phyloP scores from a whole-genome alignment of 2,888 invertebrate species.

The Endomychus coccineus region DNA sequence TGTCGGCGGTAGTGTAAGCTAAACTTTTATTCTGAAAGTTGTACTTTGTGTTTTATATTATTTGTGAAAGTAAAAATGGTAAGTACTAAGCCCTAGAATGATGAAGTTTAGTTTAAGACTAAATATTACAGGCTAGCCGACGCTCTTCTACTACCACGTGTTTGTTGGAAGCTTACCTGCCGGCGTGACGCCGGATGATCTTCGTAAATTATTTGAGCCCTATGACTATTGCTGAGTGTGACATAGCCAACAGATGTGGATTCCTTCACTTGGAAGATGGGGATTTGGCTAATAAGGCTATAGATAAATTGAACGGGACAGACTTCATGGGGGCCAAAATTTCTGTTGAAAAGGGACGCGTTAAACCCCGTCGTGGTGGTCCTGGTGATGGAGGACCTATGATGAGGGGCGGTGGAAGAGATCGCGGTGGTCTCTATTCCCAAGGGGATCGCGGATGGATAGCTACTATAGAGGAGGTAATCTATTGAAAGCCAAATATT shows the following conservation, averaged over 20 bases:
- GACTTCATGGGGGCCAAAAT: conserved; percentile 78
- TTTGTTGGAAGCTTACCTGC: conserved; percentile 90
- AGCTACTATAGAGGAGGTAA: neutral
- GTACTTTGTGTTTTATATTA: too few species aligned
- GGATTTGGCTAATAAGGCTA: conserved; percentile 75
- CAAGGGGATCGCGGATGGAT: conserved; percentile 29
- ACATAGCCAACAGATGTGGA: conserved; percentile 89
- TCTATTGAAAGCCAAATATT: too few species aligned
- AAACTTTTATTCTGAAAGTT: too few species aligned
- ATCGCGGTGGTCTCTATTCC: conserved; percentile 38
- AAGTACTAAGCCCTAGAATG: too few species aligned
- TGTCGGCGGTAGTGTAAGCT: too few species aligned
- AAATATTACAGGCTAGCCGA: too few species aligned
- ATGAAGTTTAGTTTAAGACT: too few species aligned
- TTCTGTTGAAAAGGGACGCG: conserved; percentile 75
- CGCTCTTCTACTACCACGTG: conserved; percentile 48
- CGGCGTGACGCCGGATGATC: conserved; percentile 74
- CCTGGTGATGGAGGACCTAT: conserved; percentile 46
- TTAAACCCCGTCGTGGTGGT: too few species aligned
- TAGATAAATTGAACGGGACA: conserved; percentile 70
- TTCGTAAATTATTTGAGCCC: conserved; percentile 74
- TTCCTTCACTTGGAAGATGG: conserved; percentile 86
- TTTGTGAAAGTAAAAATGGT: too few species aligned
- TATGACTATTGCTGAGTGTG: conserved; percentile 91
- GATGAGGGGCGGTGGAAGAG: conserved; percentile 47